Evolutionary conservation across 2,797 vertebrate species (phyloP).

Genomic region (Taeniopygia guttata): DNA sequence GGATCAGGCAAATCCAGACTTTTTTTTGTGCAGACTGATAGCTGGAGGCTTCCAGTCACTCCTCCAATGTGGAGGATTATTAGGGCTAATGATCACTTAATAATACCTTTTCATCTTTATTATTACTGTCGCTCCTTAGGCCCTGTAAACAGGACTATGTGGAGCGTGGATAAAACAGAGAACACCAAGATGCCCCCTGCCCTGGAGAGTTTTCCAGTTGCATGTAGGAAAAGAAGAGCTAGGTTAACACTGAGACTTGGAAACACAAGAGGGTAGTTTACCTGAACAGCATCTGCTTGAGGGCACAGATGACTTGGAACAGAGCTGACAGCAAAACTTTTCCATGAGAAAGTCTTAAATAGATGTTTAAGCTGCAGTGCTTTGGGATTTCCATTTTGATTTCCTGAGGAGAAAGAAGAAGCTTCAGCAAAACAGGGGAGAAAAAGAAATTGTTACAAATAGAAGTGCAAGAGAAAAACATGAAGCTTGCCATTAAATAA

Average conservation of each 20-base stretch:
- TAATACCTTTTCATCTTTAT: neutral
- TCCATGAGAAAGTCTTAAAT: neutral
- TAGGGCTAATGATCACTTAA: neutral
- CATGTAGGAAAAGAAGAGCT: neutral
- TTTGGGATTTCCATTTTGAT: neutral
- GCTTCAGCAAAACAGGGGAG: neutral
- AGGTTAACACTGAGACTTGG: neutral
- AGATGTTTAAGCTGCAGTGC: rapidly evolving
- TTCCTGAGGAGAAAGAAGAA: neutral
- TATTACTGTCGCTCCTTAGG: neutral
- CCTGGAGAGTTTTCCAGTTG: neutral
- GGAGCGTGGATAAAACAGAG: neutral
- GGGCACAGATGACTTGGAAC: neutral
- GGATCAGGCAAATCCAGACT: neutral
- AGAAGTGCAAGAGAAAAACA: neutral
- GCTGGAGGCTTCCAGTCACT: neutral
- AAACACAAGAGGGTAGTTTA: neutral
- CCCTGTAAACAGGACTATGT: neutral
- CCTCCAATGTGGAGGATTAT: neutral
- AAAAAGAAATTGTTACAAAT: neutral
- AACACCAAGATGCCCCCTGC: neutral
- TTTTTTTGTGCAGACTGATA: neutral
- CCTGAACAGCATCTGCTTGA: neutral
- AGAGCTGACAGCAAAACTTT: neutral
- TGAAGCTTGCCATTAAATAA: neutral